Evolutionary conservation across 2,888 invertebrate genomes (phyloP).

Genomic region (Rugalucina vietnamica): DNA sequence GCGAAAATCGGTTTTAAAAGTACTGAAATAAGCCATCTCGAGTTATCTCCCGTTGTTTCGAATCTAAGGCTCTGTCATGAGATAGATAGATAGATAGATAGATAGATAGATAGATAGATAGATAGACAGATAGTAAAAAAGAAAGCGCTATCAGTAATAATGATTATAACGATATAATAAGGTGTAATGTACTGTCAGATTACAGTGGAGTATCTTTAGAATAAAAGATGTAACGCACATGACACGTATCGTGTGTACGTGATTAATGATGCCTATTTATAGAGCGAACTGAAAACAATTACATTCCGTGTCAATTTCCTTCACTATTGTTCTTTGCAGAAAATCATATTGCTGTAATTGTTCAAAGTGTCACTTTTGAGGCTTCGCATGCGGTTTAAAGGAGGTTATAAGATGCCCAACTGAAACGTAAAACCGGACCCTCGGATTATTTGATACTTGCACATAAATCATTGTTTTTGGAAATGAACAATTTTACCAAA

Average conservation of each 20-base stretch:
- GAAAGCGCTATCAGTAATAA: too few relatives aligned
- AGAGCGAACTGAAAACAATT: not conserved
- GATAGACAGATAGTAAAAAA: too few relatives aligned
- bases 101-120: too few relatives aligned
- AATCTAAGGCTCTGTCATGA: too few relatives aligned
- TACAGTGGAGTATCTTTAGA: too few relatives aligned
- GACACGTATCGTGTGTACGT: not conserved
- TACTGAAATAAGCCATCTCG: too few relatives aligned
- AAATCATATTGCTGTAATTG: slow-evolving; percentile 9
- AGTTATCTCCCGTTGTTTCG: too few relatives aligned
- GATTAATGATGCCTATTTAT: not conserved
- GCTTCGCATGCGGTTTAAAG: not conserved
- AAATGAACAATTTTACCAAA: not conserved
- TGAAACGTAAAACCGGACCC: not conserved
- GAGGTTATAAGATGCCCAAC: not conserved
- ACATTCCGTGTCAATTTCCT: slow-evolving; percentile 4
- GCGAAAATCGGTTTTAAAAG: too few relatives aligned
- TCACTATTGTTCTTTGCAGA: not conserved
- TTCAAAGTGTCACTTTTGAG: slow-evolving; percentile 11
- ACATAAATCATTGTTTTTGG: slow-evolving; percentile 10
- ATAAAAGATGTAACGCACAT: not conserved
- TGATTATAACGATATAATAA: too few relatives aligned
- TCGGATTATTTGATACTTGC: not conserved
- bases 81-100: too few relatives aligned
- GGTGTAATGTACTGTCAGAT: too few relatives aligned